Conservation (phyloP, 2,888 invertebrate species). For the Dyspetes luteomarginatus region DNA sequence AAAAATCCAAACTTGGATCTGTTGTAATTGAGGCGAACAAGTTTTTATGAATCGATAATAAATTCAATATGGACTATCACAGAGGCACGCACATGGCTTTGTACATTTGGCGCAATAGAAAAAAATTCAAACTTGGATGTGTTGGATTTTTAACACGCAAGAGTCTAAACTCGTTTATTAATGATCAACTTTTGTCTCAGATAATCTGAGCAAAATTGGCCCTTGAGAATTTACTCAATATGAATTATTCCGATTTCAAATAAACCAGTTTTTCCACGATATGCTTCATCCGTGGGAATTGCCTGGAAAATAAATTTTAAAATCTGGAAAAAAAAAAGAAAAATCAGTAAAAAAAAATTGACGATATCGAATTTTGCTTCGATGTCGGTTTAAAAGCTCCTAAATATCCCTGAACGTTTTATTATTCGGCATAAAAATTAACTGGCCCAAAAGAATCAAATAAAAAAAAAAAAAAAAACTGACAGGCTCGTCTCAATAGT, state of each 20-base stretch:
- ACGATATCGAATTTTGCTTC: too few species aligned
- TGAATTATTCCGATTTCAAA: constrained; percentile 52
- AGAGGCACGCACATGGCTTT: not conserved
- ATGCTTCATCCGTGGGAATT: constrained; percentile 40
- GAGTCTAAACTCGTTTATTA: not conserved
- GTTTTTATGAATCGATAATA: not conserved
- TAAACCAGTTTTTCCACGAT: constrained; percentile 54
- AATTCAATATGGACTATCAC: constrained; percentile 20
- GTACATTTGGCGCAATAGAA: not conserved
- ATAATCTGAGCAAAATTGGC: constrained; percentile 14
- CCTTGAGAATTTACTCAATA: constrained; percentile 11
- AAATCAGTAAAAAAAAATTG: too few species aligned
- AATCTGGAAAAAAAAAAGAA: too few species aligned
- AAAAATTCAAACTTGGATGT: too few species aligned
- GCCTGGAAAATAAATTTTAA: too few species aligned
- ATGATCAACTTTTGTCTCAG: not conserved
- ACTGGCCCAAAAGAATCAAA: too few species aligned
- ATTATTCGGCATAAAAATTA: too few species aligned
- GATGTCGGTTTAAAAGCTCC: too few species aligned
- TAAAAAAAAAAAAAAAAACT: too few species aligned
- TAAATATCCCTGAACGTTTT: too few species aligned
- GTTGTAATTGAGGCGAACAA: too few species aligned
- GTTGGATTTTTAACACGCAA: not conserved
- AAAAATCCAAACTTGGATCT: constrained; percentile 5
- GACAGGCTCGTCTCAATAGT: too few species aligned